phyloP scores from a whole-genome alignment of 1,140 invertebrate genomes.

The Bradynema listronoti region DNA sequence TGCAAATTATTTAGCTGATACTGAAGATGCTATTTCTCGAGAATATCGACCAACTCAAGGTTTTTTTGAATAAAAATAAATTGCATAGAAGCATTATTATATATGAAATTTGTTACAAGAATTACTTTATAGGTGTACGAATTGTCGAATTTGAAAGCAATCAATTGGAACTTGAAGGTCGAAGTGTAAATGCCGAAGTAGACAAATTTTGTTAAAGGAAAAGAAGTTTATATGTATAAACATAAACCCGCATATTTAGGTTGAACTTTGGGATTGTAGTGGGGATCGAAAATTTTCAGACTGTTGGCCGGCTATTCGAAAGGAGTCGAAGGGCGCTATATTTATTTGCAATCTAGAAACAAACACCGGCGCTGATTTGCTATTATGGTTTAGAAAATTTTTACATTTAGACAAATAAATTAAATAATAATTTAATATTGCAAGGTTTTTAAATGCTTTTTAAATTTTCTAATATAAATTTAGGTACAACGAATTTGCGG shows the following conservation, averaged over 20 bases:
- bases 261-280: conserved; percentile 70
- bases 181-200: conserved; percentile 62
- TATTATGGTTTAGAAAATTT: conserved; percentile 62
- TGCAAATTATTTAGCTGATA: conserved; percentile 67
- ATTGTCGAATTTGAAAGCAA: conserved; percentile 69
- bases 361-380: conserved; percentile 65
- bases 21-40: conserved; percentile 63
- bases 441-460: not conserved
- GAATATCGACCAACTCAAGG: conserved; percentile 68
- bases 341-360: conserved; percentile 68
- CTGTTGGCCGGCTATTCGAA: conserved; percentile 72
- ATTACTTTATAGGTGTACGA: conserved; percentile 54
- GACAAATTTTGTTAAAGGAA: not conserved
- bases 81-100: conserved; percentile 1
- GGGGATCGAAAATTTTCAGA: conserved; percentile 63
- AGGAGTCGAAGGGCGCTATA: conserved; percentile 68
- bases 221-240: not conserved
- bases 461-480: not conserved
- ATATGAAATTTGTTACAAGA: conserved; percentile 3
- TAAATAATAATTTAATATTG: too few relatives aligned
- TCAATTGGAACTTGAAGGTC: conserved; percentile 61
- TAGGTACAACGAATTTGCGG: conserved; percentile 69
- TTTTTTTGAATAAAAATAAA: conserved; percentile 44
- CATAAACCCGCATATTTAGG: conserved; percentile 24
- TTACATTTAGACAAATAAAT: conserved; percentile 4